Percentiles rank a stretch among this genome's conserved stretches.
Conservation (phyloP, 2,888 invertebrate genomes). For the Rambutsinella grinnellia region DNA sequence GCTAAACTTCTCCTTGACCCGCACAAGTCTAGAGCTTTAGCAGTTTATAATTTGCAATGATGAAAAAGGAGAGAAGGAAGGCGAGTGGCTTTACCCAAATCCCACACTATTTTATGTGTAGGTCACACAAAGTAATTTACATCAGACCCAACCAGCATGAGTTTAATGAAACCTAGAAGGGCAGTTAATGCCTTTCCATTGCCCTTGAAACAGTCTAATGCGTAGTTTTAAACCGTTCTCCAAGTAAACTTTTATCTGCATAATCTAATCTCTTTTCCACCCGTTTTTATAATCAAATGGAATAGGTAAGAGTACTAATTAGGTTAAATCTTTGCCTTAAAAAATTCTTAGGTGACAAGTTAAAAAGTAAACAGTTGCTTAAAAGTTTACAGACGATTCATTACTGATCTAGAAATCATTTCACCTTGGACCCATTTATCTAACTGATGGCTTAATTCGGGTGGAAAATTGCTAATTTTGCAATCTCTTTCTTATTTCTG, state of each 20-base stretch:
- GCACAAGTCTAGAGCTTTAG: background rate
- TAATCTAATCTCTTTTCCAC: background rate
- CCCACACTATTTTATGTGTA: background rate
- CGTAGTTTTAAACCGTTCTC: background rate
- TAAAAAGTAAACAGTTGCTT: too few species aligned
- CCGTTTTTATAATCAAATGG: too few species aligned
- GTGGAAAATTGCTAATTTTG: background rate
- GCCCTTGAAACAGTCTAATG: background rate
- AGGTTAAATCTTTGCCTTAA: background rate
- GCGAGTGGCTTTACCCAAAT: background rate
- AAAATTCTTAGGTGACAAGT: too few species aligned
- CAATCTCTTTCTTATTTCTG: background rate
- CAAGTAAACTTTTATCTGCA: background rate
- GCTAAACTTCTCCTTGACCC: background rate
- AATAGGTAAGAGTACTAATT: background rate
- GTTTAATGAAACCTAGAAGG: background rate
- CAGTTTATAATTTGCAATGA: background rate
- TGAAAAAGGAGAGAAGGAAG: background rate
- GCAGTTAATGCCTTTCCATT: background rate
- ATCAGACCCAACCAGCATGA: background rate
- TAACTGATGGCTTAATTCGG: background rate
- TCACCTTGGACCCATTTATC: slow-evolving; percentile 3
- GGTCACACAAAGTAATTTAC: background rate
- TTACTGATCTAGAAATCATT: background rate
- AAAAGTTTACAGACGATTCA: background rate